These are phyloP conservation scores for Phortica magna DNA, from an alignment of 2,888 invertebrate species.

Conservation along the genomic window DNA sequence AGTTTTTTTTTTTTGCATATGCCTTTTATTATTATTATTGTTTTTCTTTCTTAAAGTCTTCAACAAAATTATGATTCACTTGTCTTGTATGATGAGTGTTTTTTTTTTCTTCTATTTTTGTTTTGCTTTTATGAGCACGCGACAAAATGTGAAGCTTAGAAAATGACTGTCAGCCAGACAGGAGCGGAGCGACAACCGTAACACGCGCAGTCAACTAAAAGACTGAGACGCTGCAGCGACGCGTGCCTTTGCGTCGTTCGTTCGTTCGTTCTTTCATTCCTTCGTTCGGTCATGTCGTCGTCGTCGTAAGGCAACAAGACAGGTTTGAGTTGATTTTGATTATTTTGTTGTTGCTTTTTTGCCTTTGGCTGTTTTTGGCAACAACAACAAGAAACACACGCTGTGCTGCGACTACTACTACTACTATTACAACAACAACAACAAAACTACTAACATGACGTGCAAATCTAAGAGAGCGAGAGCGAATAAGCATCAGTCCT, in stretches of 20 bases:
- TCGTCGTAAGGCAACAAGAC: constrained; percentile 2
- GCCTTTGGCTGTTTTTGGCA: constrained; percentile 11
- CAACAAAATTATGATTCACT: constrained; percentile 17
- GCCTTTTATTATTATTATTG: background rate
- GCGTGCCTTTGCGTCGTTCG: background rate
- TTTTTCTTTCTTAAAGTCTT: background rate
- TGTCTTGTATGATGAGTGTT: background rate
- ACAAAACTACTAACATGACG: background rate
- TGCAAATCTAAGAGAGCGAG: background rate
- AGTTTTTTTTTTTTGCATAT: background rate
- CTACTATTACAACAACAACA: background rate
- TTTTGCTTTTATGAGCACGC: background rate
- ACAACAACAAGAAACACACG: constrained; percentile 37
- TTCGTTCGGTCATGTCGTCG: background rate
- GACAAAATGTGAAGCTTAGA: background rate
- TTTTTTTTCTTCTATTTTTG: background rate
- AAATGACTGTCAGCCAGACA: background rate
- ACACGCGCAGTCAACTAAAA: constrained; percentile 19
- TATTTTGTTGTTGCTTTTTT: constrained; percentile 40
- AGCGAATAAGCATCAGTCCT: background rate
- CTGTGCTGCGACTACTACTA: background rate
- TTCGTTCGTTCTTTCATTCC: background rate
- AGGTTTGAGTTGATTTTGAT: constrained; percentile 32
- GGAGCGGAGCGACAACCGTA: background rate
- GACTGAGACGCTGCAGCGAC: background rate